Percentiles rank a stretch among this genome's conserved stretches.
These are phyloP conservation scores for Semicossyphus pulcher DNA, from an alignment of 2,113 vertebrate genomes.

Conservation along the genomic window DNA sequence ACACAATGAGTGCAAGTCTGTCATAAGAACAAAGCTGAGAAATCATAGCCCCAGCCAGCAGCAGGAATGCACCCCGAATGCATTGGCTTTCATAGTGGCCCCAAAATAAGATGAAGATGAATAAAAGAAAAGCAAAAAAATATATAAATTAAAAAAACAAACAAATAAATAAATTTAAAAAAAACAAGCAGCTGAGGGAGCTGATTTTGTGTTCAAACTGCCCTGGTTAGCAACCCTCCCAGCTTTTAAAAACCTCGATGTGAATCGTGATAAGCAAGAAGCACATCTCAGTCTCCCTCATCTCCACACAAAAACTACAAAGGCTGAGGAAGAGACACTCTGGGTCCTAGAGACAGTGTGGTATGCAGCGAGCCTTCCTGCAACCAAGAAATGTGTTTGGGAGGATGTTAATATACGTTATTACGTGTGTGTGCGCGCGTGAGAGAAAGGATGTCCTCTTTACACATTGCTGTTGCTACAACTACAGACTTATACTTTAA, in stretches of 20 bases:
- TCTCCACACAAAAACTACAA: conserved; percentile 77
- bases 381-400: not conserved
- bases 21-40: conserved; percentile 67
- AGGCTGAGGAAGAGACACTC: conserved; percentile 65
- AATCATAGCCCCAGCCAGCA: conserved; percentile 54
- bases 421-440: too few relatives aligned
- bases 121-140: not conserved
- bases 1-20: conserved; percentile 43
- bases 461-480: too few relatives aligned
- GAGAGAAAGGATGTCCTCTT: too few relatives aligned
- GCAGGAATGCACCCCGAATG: conserved; percentile 40
- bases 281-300: conserved; percentile 73
- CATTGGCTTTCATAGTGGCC: conserved; percentile 30
- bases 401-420: conserved; percentile 8
- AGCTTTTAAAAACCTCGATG: conserved; percentile 60
- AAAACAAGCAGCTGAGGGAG: conserved; percentile 9
- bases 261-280: conserved; percentile 76
- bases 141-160: not conserved
- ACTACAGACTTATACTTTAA: too few relatives aligned
- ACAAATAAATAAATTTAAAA: not conserved
- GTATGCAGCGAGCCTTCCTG: conserved; percentile 8
- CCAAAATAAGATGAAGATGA: not conserved
- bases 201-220: conserved; percentile 40
- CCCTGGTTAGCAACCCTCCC: conserved; percentile 40
- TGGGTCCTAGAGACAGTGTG: conserved; percentile 82